Evolutionary conservation across 2,797 vertebrate species (phyloP), one percentile per base, ranked within the genome.

Genomic region (Poeciliopsis turneri): DNA sequence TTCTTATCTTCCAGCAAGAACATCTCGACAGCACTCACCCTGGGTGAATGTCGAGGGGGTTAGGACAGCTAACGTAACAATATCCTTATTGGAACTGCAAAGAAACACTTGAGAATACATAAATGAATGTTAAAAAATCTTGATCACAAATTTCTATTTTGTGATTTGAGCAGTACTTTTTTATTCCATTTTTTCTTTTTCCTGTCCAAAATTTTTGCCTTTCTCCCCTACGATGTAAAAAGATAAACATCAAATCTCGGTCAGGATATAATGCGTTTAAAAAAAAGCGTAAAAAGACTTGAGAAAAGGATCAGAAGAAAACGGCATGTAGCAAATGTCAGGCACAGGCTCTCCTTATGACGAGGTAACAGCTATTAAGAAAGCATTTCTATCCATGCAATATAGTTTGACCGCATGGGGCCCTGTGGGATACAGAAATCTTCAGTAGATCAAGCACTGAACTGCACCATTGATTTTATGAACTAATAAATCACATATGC

Each of bases 391-490:
- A 45, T 74, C 23, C 49, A 33, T 78, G 33, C 2, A 47, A 2
- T 39, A 18, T 11, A 71, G 11, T 12, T n/a, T 75, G 33, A 79
- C 78, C 41, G 33, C 76, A 30, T 18, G 68, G 79, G 75, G 23
- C 13, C 51, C 73, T 45, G 28, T 7, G 73, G 72, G 71, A 68
- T 71, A 61, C 75, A 78, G 64, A 64, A 33, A 83, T 85, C 36
- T 68, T 68, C 78, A 82, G 76, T 45, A 61, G 69, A 78, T 78
- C 82, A 51, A 78, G 75, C 25, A 33, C 10, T 57, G 75, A 82
- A 83, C 55, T 82, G 28, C 77, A 85, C 76, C 51, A 82, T 85
- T 84, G 25, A 78, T 84, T 69, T 75, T n/a, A 81, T 89, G 69
- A 77, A 86, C 84, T 80, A 84, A 84, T 68, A 70, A 45, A 82